These are phyloP conservation scores for Brachyopa scutellaris DNA, from an alignment of 2,888 invertebrate species.

Conservation along the genomic window DNA sequence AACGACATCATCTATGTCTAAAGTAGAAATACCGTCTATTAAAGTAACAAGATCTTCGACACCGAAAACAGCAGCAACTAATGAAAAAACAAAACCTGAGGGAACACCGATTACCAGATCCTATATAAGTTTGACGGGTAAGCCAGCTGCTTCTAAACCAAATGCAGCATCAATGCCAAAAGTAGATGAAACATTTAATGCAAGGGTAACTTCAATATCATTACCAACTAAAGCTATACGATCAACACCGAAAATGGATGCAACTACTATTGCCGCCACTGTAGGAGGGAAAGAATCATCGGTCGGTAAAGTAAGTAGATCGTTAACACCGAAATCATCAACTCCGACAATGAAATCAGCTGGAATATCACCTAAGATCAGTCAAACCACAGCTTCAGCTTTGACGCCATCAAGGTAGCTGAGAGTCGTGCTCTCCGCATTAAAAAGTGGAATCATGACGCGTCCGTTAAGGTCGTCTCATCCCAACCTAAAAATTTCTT, in stretches of 20 bases:
- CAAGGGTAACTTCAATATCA: no score
- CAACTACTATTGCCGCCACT: no score
- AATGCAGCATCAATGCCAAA: no score
- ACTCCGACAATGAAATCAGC: neutral
- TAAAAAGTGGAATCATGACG: slow-evolving; percentile 38
- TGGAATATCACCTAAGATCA: neutral
- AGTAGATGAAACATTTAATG: no score
- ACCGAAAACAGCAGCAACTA: neutral
- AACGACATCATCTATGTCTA: no score
- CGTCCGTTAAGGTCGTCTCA: slow-evolving; percentile 53
- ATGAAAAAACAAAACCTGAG: no score
- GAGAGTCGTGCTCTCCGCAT: slow-evolving; percentile 27
- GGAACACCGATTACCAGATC: no score
- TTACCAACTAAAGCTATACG: neutral
- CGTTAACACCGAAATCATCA: neutral
- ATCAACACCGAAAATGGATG: neutral
- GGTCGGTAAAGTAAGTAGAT: no score
- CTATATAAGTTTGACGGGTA: no score
- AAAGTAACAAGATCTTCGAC: slow-evolving; percentile 14
- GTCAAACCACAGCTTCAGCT: neutral
- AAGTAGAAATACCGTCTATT: neutral
- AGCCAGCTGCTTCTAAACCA: no score
- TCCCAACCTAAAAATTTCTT: slow-evolving; percentile 76
- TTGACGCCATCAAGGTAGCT: neutral
- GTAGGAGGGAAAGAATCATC: no score